These are phyloP conservation scores for Drosophila lini DNA, from an alignment of 1,140 invertebrate species.

Conservation along the genomic window DNA sequence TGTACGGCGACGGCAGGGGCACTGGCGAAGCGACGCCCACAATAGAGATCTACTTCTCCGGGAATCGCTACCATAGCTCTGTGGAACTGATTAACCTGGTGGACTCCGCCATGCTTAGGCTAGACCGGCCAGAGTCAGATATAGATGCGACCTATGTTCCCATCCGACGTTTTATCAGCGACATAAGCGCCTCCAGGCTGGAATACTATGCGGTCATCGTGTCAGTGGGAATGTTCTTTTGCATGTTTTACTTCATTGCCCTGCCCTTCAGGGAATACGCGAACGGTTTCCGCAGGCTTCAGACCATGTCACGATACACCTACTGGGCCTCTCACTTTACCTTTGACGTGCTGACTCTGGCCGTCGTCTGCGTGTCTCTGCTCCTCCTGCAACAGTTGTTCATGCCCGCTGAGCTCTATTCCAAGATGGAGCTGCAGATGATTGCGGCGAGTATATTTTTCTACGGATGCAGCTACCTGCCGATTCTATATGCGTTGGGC, in stretches of 20 bases:
- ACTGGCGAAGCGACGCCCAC: slow-evolving; percentile 16
- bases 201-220: slow-evolving; percentile 76
- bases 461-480: slow-evolving; percentile 75
- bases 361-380: slow-evolving; percentile 33
- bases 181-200: slow-evolving; percentile 66
- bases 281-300: slow-evolving; percentile 76
- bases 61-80: slow-evolving; percentile 80
- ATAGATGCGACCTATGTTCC: slow-evolving; percentile 69
- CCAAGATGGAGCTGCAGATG: slow-evolving; percentile 28
- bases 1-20: slow-evolving; percentile 32
- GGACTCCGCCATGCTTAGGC: slow-evolving; percentile 62
- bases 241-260: slow-evolving; percentile 77
- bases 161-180: slow-evolving; percentile 60
- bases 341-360: slow-evolving; percentile 65
- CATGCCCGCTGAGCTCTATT: slow-evolving; percentile 71
- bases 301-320: slow-evolving; percentile 65
- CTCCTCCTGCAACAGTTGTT: slow-evolving; percentile 44
- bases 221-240: slow-evolving; percentile 68
- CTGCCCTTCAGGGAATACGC: slow-evolving; percentile 74
- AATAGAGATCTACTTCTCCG: slow-evolving; percentile 60
- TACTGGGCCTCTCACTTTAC: slow-evolving; percentile 70
- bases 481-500: slow-evolving; percentile 70
- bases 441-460: slow-evolving; percentile 70
- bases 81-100: slow-evolving; percentile 74
- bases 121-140: slow-evolving; percentile 8